Conservation (phyloP, 2,888 invertebrate species). For the Catocala nupta region DNA sequence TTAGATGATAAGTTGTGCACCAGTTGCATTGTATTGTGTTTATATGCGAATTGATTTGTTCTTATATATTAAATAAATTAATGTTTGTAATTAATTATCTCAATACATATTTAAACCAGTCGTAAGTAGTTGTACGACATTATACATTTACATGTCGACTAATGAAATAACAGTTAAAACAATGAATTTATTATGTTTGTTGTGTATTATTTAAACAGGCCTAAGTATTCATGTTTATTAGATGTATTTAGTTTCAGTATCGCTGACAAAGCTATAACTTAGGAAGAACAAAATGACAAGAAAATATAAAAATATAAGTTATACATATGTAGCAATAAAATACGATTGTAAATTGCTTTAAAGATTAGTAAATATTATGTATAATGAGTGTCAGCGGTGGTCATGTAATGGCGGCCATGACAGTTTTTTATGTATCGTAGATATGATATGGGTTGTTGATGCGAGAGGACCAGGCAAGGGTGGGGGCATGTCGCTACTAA, state of each 20-base stretch:
- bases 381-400: constrained; percentile 42
- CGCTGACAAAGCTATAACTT: constrained; percentile 28
- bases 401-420: constrained; percentile 73
- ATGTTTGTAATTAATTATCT: constrained; percentile 13
- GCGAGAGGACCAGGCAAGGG: constrained; percentile 26
- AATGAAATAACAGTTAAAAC: no score
- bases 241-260: constrained; percentile 11
- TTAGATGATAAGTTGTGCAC: constrained; percentile 66
- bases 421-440: constrained; percentile 69
- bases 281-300: constrained; percentile 36
- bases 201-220: constrained; percentile 17
- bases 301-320: constrained; percentile 50
- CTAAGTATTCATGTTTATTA: constrained; percentile 37
- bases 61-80: constrained; percentile 13
- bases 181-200: no score
- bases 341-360: constrained; percentile 68
- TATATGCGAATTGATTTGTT: constrained; percentile 40
- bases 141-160: no score
- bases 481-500: constrained; percentile 37
- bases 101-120: constrained; percentile 10
- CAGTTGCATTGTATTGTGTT: constrained; percentile 41
- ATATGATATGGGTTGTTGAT: constrained; percentile 58
- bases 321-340: constrained; percentile 57
- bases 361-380: constrained; percentile 58
- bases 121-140: background rate